Conservation (phyloP, 2,797 vertebrate genomes). For the Chaunax sp. region DNA sequence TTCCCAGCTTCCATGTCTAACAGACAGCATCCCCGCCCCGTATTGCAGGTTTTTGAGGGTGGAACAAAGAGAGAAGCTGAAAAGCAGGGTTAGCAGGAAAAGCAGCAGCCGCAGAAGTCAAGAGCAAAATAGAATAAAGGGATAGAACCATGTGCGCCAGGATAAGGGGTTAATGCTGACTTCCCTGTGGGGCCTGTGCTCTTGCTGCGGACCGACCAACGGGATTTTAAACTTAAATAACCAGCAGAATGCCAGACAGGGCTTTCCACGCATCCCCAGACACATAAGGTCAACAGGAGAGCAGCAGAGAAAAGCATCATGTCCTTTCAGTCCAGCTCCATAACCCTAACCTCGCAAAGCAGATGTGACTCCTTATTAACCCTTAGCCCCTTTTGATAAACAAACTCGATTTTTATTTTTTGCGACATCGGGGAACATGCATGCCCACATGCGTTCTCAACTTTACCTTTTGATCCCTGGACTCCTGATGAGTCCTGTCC, state of each 20-base stretch:
- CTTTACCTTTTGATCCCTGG: conserved; percentile 43
- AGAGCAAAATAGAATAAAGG: conserved; percentile 49
- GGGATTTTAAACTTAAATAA: conserved; percentile 82
- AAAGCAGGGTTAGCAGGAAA: conserved; percentile 37
- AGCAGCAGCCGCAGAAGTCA: conserved; percentile 38
- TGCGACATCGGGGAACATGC: conserved; percentile 13
- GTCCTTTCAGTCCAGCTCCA: conserved; percentile 24
- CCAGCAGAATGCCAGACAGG: conserved; percentile 75
- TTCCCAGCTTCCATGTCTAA: conserved; percentile 52
- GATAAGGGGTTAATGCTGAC: conserved; percentile 60
- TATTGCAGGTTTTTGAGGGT: conserved; percentile 43
- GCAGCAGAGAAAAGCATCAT: conserved; percentile 39
- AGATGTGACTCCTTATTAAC: conserved; percentile 56
- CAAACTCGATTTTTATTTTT: conserved; percentile 31
- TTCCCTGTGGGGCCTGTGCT: conserved; percentile 61
- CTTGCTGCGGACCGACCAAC: conserved; percentile 60
- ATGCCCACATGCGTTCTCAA: conserved; percentile 25
- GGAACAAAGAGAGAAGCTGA: conserved; percentile 37
- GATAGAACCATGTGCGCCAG: conserved; percentile 57
- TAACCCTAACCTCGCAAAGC: conserved; percentile 43
- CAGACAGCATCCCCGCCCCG: conserved; percentile 42
- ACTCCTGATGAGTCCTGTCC: conserved; percentile 62
- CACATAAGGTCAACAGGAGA: conserved; percentile 66
- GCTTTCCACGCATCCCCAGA: conserved; percentile 62
- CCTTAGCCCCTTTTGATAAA: conserved; percentile 46